Percentiles rank a stretch among this genome's conserved stretches.
Conservation (phyloP, 2,113 vertebrate genomes). For the Campylomormyrus tamandua region DNA sequence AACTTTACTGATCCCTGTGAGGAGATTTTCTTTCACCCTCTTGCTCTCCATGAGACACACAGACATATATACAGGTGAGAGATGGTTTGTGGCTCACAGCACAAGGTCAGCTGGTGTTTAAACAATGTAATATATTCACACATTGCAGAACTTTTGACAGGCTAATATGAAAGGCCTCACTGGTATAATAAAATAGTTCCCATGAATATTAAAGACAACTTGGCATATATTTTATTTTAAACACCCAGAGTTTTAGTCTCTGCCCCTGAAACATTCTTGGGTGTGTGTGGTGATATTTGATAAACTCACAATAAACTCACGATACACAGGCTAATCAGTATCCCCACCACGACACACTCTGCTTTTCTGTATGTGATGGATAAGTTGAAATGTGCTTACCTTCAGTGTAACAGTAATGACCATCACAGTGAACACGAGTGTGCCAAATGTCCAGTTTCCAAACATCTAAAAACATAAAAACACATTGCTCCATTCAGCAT, state of each 20-base stretch:
- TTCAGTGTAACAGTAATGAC: conserved; percentile 94
- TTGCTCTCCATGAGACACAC: not conserved
- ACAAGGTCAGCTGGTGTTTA: not conserved
- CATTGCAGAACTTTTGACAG: not conserved
- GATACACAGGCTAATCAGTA: not conserved
- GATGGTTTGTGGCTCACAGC: not conserved
- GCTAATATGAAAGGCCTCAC: not conserved
- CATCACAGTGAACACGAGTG: conserved; percentile 95
- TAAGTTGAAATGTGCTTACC: conserved; percentile 53
- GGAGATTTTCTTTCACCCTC: not conserved
- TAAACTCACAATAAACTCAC: too few species aligned
- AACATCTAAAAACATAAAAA: conserved; percentile 73
- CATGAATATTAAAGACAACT: not conserved
- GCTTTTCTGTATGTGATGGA: not conserved
- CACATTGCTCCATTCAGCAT: not conserved
- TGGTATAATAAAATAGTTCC: not conserved
- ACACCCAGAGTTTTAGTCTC: not conserved
- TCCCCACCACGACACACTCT: not conserved
- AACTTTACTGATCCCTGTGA: not conserved
- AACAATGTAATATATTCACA: not conserved
- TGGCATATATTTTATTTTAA: not conserved
- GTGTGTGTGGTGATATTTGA: not conserved
- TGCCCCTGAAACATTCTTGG: not conserved
- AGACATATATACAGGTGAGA: not conserved
- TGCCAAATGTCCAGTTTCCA: conserved; percentile 98